Evolutionary conservation across 2,888 invertebrate species (phyloP).

Genomic region (Villa cingulata): DNA sequence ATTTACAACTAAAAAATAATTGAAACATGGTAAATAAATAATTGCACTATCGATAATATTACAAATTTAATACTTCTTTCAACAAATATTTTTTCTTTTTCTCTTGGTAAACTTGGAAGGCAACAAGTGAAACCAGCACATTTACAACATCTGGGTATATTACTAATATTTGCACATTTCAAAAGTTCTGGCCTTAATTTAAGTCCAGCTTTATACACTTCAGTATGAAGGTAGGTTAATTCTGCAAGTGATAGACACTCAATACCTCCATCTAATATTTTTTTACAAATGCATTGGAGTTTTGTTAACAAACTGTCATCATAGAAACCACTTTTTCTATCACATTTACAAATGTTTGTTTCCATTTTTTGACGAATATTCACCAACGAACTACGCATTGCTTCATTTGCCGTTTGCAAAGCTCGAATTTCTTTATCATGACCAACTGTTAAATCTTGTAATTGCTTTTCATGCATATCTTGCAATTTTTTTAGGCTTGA

Average conservation of each 20-base stretch:
- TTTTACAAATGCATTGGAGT: constrained; percentile 26
- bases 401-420: constrained; percentile 8
- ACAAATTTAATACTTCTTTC: constrained; percentile 22
- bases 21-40: too few relatives aligned
- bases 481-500: constrained; percentile 10
- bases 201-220: constrained; percentile 25
- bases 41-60: background rate
- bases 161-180: background rate
- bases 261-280: constrained; percentile 26
- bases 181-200: constrained; percentile 20
- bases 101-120: constrained; percentile 17
- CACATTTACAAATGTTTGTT: constrained; percentile 23
- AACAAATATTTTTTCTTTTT: constrained; percentile 26
- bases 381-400: constrained; percentile 8
- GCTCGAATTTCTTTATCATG: constrained; percentile 9
- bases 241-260: constrained; percentile 24
- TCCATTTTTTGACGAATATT: constrained; percentile 7
- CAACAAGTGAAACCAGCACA: constrained; percentile 22
- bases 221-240: constrained; percentile 26
- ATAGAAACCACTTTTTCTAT: background rate
- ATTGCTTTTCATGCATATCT: constrained; percentile 8
- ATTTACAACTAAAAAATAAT: constrained; percentile 20
- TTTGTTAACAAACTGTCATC: constrained; percentile 12
- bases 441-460: constrained; percentile 10
- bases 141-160: constrained; percentile 22